These are phyloP conservation scores for Hypsibius dujardini DNA, from an alignment of 1,140 invertebrate species.

Conservation along the genomic window DNA sequence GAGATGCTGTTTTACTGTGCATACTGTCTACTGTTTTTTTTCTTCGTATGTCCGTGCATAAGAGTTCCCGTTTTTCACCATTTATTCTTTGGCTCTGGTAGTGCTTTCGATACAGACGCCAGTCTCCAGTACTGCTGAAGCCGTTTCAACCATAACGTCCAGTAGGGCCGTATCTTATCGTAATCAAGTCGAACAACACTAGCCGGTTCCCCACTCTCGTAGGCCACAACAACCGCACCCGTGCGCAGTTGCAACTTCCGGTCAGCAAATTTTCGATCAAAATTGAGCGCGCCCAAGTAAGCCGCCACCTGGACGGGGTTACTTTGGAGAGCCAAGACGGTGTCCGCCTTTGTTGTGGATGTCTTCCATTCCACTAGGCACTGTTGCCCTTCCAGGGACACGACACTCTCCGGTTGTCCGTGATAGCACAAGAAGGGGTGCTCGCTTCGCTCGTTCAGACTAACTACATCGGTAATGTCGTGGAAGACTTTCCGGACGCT, in stretches of 20 bases:
- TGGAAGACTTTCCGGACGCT: not conserved
- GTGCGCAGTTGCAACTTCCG: not conserved
- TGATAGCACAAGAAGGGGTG: constrained; percentile 12
- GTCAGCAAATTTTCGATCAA: not conserved
- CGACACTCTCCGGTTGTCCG: not conserved
- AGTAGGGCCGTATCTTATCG: not conserved
- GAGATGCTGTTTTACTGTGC: too few relatives aligned
- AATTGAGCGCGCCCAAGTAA: constrained; percentile 7
- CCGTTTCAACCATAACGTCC: not conserved
- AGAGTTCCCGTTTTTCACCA: too few relatives aligned
- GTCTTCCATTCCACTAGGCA: constrained; percentile 8
- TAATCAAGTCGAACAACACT: not conserved
- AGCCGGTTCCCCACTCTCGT: not conserved
- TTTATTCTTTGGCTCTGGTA: too few relatives aligned
- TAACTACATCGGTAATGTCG: not conserved
- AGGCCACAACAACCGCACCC: constrained; percentile 7
- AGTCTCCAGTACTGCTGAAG: constrained; percentile 15
- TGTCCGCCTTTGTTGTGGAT: not conserved
- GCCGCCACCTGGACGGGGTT: constrained; percentile 11
- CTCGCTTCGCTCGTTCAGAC: not conserved
- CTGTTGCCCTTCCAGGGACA: not conserved
- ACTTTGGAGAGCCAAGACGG: not conserved
- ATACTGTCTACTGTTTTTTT: too few relatives aligned
- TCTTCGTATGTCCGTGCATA: too few relatives aligned
- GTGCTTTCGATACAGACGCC: not conserved